These are phyloP conservation scores for Entomobrya proxima DNA, from an alignment of 2,888 invertebrate species.

Conservation along the genomic window DNA sequence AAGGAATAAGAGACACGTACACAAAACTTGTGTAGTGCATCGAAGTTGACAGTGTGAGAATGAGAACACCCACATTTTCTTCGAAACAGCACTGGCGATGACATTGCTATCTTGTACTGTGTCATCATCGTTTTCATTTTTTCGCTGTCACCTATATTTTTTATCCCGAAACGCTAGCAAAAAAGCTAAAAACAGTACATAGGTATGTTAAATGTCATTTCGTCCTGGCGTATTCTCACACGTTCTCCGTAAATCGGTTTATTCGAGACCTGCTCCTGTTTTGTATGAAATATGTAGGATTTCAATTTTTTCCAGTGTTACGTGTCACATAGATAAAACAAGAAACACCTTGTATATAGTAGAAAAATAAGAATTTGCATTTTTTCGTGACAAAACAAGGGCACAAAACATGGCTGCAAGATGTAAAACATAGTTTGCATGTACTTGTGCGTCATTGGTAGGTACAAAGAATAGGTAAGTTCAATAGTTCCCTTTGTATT, in stretches of 20 bases:
- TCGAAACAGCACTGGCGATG: neutral
- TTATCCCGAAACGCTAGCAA: too few species aligned
- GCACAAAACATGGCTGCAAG: neutral
- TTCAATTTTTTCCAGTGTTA: too few species aligned
- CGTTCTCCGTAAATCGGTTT: too few species aligned
- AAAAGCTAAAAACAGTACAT: too few species aligned
- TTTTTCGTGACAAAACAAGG: neutral
- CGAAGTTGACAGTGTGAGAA: neutral
- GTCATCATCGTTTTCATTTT: neutral
- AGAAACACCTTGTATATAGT: neutral
- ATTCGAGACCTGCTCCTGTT: too few species aligned
- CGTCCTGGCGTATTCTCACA: too few species aligned
- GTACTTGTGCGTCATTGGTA: neutral
- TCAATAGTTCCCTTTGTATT: neutral
- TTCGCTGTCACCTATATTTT: neutral
- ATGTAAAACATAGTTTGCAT: conserved; percentile 3
- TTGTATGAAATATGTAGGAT: too few species aligned
- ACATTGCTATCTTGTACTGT: neutral
- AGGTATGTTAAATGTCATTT: too few species aligned
- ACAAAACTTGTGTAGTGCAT: neutral
- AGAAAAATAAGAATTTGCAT: neutral
- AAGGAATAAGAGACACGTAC: neutral
- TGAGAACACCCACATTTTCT: neutral
- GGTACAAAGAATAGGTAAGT: neutral
- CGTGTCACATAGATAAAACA: too few species aligned